phyloP scores from a whole-genome alignment of 2,113 vertebrate genomes.

The Euleptes europaea region DNA sequence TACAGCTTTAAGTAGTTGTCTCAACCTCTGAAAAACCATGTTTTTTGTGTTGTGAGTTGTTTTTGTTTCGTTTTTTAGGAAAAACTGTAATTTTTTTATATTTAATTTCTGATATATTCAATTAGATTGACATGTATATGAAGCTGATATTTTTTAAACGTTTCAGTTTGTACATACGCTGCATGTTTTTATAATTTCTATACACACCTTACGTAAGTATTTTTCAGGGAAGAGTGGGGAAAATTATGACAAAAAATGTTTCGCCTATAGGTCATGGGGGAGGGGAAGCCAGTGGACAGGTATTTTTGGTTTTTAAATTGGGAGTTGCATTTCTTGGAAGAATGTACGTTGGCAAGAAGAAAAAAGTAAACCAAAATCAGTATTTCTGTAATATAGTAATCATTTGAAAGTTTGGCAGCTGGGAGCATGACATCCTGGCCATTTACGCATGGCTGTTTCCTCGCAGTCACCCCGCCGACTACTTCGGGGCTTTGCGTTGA shows the following conservation, averaged over 20 bases:
- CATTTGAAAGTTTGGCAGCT: slow-evolving; percentile 60
- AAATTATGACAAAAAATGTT: slow-evolving; percentile 60
- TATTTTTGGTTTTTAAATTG: slow-evolving; percentile 46
- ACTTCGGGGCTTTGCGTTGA: no score
- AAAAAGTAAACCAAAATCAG: slow-evolving; percentile 45
- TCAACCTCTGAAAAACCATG: slow-evolving; percentile 74
- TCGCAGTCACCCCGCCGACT: no score
- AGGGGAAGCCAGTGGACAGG: slow-evolving; percentile 60
- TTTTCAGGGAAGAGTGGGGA: slow-evolving; percentile 74
- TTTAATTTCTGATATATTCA: slow-evolving; percentile 80
- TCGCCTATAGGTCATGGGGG: slow-evolving; percentile 56
- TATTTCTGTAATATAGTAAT: slow-evolving; percentile 56
- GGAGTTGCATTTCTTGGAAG: slow-evolving; percentile 69
- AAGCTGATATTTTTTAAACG: slow-evolving; percentile 85
- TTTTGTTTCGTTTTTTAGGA: slow-evolving; percentile 59
- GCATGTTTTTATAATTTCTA: slow-evolving; percentile 84
- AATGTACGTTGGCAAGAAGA: slow-evolving; percentile 68
- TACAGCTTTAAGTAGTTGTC: slow-evolving; percentile 82
- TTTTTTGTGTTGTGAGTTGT: no score
- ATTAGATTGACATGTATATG: slow-evolving; percentile 86
- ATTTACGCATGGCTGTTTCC: no score
- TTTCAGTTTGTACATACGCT: slow-evolving; percentile 83
- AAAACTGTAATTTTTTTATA: slow-evolving; percentile 83
- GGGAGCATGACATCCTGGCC: slow-evolving; percentile 58
- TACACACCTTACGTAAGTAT: slow-evolving; percentile 73